These are phyloP conservation scores for Noctua fimbriata DNA, from an alignment of 2,888 invertebrate species.

Conservation along the genomic window DNA sequence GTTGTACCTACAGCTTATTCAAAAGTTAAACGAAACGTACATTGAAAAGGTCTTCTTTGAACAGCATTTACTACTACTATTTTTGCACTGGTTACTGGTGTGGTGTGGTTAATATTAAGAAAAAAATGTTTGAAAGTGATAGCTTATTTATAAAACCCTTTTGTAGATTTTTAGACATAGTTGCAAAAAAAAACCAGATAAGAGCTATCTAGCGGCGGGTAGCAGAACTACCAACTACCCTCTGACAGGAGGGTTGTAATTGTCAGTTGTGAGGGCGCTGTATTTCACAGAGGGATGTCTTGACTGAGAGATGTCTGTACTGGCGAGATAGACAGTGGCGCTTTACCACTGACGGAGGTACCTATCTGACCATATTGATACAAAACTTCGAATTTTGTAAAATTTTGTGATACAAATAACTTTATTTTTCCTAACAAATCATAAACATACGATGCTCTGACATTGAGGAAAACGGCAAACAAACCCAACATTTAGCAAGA, in stretches of 20 bases:
- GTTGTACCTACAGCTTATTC: not conserved
- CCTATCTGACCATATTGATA: not conserved
- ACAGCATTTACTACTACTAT: not conserved
- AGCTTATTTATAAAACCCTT: not conserved
- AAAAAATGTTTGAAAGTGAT: not conserved
- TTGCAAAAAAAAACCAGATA: not conserved
- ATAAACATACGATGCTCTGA: not conserved
- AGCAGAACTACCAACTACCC: constrained; percentile 65
- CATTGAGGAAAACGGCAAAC: not conserved
- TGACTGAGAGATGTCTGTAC: not conserved
- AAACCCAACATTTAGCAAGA: not conserved
- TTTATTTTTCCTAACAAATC: not conserved
- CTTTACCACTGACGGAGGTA: not conserved
- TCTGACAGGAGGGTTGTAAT: constrained; percentile 60
- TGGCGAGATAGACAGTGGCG: constrained; percentile 26
- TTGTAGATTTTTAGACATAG: not conserved
- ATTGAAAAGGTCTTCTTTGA: too few relatives aligned
- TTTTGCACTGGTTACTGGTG: not conserved
- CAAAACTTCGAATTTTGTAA: not conserved
- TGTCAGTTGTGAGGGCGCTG: constrained; percentile 32
- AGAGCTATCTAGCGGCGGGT: constrained; percentile 70
- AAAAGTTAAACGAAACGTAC: not conserved
- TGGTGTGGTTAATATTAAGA: not conserved
- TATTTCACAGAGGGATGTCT: not conserved
- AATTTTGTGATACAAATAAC: not conserved